These are phyloP conservation scores for Drosophila bifasciata DNA, from an alignment of 1,140 invertebrate species.

Conservation along the genomic window DNA sequence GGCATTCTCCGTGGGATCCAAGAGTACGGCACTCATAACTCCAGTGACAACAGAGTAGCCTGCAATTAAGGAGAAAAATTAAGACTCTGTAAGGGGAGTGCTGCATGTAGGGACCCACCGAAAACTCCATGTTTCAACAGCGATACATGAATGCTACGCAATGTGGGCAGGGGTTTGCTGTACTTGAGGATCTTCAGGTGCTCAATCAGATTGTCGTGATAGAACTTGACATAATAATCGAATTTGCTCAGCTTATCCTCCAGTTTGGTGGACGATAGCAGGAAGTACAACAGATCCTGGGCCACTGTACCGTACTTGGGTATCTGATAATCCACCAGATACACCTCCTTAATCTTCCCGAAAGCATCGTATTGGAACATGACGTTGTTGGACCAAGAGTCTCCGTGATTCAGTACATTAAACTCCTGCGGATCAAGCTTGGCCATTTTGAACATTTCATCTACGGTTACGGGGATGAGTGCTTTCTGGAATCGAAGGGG, in stretches of 20 bases:
- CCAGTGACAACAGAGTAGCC: slow-evolving; percentile 56
- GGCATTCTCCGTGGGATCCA: slow-evolving; percentile 67
- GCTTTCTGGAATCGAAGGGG: slow-evolving; percentile 19
- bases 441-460: slow-evolving; percentile 36
- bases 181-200: slow-evolving; percentile 65
- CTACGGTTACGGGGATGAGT: slow-evolving; percentile 16
- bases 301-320: slow-evolving; percentile 61
- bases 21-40: slow-evolving; percentile 66
- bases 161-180: slow-evolving; percentile 49
- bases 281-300: slow-evolving; percentile 65
- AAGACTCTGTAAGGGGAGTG: not conserved
- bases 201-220: slow-evolving; percentile 63
- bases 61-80: not conserved
- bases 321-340: slow-evolving; percentile 69
- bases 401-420: slow-evolving; percentile 87
- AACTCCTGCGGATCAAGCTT: slow-evolving; percentile 84
- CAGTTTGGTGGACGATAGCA: slow-evolving; percentile 66
- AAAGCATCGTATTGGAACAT: slow-evolving; percentile 86
- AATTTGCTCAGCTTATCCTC: slow-evolving; percentile 73
- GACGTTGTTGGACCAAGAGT: slow-evolving; percentile 86
- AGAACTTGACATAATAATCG: slow-evolving; percentile 71
- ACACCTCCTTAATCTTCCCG: slow-evolving; percentile 78
- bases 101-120: slow-evolving; percentile 40
- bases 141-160: slow-evolving; percentile 60
- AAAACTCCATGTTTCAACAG: slow-evolving; percentile 58